phyloP scores from a whole-genome alignment of 2,888 invertebrate species.

The Hedychridium roseum region DNA sequence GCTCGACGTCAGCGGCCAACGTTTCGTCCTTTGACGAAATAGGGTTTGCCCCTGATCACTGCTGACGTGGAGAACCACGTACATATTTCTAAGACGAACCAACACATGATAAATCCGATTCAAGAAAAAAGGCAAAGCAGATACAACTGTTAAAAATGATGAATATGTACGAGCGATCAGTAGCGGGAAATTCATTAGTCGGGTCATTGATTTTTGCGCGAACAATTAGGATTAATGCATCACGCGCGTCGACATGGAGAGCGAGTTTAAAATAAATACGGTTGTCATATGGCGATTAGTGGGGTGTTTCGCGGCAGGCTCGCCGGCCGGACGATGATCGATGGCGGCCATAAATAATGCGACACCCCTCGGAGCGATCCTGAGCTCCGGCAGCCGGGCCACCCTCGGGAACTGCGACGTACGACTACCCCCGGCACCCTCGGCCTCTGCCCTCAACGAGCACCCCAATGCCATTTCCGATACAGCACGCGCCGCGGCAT shows the following conservation, averaged over 20 bases:
- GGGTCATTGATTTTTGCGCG: too few species aligned
- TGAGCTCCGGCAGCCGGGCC: slow-evolving; percentile 39
- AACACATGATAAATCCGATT: too few species aligned
- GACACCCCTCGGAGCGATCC: slow-evolving; percentile 52
- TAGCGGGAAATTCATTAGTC: too few species aligned
- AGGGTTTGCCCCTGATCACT: too few species aligned
- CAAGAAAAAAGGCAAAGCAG: too few species aligned
- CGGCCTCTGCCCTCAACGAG: slow-evolving; percentile 28
- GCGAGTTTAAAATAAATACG: slow-evolving; percentile 60
- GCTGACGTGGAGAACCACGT: too few species aligned
- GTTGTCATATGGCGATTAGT: slow-evolving; percentile 63
- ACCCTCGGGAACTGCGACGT: slow-evolving; percentile 49
- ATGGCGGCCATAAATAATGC: slow-evolving; percentile 62
- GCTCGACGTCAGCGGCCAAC: too few species aligned
- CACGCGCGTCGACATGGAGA: slow-evolving; percentile 50
- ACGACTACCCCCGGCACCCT: slow-evolving; percentile 13
- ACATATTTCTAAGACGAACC: too few species aligned
- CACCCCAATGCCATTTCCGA: slow-evolving; percentile 53
- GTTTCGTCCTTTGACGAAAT: too few species aligned
- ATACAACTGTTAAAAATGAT: too few species aligned
- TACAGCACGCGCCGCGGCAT: slow-evolving; percentile 44
- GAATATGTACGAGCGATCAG: too few species aligned
- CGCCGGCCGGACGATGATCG: slow-evolving; percentile 59
- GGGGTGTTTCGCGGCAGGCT: slow-evolving; percentile 52
- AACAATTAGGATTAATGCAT: slow-evolving; percentile 60